These are phyloP conservation scores for Cheilosia urbana DNA, from an alignment of 2,888 invertebrate species.

Conservation along the genomic window DNA sequence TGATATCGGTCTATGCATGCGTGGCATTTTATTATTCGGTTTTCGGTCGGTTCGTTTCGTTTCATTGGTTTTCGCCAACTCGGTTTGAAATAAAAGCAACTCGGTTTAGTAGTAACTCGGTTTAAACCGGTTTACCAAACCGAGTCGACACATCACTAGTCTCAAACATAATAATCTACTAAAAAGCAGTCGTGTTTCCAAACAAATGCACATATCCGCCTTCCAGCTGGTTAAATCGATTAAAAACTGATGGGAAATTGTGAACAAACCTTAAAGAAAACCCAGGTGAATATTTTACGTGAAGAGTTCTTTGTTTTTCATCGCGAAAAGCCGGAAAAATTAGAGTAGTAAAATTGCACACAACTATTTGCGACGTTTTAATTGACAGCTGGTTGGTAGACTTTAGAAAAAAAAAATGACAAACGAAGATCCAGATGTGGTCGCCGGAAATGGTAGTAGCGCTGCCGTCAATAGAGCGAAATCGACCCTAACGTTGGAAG, in stretches of 20 bases:
- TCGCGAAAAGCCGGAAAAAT: slow-evolving; percentile 4
- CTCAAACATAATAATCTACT: background rate
- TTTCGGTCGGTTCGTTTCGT: no score
- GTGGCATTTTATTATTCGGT: no score
- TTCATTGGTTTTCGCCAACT: no score
- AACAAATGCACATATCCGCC: slow-evolving; percentile 6
- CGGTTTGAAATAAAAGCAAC: no score
- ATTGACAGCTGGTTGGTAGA: slow-evolving; percentile 21
- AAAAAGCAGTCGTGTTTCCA: slow-evolving; percentile 16
- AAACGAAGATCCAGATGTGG: slow-evolving; percentile 58
- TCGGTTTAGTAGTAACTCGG: no score
- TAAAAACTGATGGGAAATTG: slow-evolving; percentile 19
- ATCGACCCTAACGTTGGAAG: slow-evolving; percentile 44
- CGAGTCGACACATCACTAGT: no score
- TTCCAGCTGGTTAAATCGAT: slow-evolving; percentile 6
- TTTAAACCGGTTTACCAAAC: no score
- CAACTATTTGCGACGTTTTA: slow-evolving; percentile 1
- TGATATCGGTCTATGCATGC: no score
- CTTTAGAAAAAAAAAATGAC: slow-evolving; percentile 42
- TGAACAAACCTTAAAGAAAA: slow-evolving; percentile 16
- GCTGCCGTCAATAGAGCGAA: slow-evolving; percentile 41
- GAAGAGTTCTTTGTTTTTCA: slow-evolving; percentile 15
- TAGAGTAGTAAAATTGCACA: slow-evolving; percentile 2
- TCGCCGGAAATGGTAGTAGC: slow-evolving; percentile 36
- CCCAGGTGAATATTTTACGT: slow-evolving; percentile 36